These are phyloP conservation scores for Scartelaos histophorus DNA, from an alignment of 2,113 vertebrate genomes.

Conservation along the genomic window DNA sequence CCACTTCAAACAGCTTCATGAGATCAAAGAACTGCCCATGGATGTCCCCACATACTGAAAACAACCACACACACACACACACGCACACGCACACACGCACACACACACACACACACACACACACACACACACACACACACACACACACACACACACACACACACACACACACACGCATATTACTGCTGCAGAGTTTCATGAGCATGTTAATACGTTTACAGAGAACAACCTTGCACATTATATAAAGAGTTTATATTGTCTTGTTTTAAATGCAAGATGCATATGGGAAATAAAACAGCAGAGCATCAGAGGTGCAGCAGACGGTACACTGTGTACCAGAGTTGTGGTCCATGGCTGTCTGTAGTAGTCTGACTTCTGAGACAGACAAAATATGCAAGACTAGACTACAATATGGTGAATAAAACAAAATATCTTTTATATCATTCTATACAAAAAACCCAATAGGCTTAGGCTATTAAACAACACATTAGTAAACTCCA, in stretches of 20 bases:
- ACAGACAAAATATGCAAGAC: constrained; percentile 2
- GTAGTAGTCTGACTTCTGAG: neutral
- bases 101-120: constrained; percentile 10
- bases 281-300: neutral
- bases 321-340: neutral
- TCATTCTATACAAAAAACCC: neutral
- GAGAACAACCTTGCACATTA: neutral
- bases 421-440: neutral
- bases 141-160: constrained; percentile 28
- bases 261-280: neutral
- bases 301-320: neutral
- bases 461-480: too few relatives aligned
- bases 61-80: constrained; percentile 23
- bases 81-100: constrained; percentile 6
- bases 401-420: neutral
- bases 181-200: constrained; percentile 9
- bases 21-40: constrained; percentile 85
- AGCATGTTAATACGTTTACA: neutral
- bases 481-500: too few relatives aligned
- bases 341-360: neutral
- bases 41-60: constrained; percentile 82
- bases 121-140: constrained; percentile 19
- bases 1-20: constrained; percentile 85
- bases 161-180: constrained; percentile 6
- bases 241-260: neutral